These are phyloP conservation scores for Tortrix viridana DNA, from an alignment of 2,888 invertebrate species.

Conservation along the genomic window DNA sequence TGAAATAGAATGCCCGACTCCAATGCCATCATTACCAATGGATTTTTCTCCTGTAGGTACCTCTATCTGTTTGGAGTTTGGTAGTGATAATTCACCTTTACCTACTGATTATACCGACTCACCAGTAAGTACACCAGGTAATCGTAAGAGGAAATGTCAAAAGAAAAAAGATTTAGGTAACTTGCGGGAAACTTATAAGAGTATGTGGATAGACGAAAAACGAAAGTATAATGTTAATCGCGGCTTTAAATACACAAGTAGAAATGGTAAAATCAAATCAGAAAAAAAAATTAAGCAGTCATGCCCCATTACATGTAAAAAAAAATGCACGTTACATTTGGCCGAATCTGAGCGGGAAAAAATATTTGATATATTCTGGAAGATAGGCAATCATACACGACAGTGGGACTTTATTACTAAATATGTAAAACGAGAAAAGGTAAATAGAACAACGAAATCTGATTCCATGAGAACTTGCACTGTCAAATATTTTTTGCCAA, in stretches of 20 bases:
- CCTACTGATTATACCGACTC: background rate
- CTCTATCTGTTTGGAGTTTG: background rate
- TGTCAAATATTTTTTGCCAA: too few relatives aligned
- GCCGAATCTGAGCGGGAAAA: background rate
- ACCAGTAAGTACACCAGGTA: background rate
- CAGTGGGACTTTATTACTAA: conserved; percentile 2
- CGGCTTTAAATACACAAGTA: conserved; percentile 4
- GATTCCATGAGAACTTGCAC: too few relatives aligned
- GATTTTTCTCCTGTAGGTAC: background rate
- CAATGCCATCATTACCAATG: background rate
- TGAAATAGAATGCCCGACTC: background rate
- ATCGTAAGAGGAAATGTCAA: background rate
- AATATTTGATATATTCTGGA: conserved; percentile 2
- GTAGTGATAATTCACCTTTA: too few relatives aligned
- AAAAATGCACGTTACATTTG: background rate
- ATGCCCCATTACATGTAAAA: conserved; percentile 1
- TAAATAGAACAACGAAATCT: too few relatives aligned
- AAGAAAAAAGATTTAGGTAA: too few relatives aligned
- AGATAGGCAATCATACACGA: conserved; percentile 1
- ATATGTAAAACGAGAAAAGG: background rate
- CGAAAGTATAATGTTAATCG: too few relatives aligned
- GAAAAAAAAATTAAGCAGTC: background rate
- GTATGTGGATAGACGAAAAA: conserved; percentile 4
- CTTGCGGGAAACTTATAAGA: background rate
- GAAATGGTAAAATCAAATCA: conserved; percentile 1